Percentiles rank a stretch among this genome's conserved stretches.
These are phyloP conservation scores for Onthophagus sagittarius DNA, from an alignment of 2,888 invertebrate species.

Conservation along the genomic window DNA sequence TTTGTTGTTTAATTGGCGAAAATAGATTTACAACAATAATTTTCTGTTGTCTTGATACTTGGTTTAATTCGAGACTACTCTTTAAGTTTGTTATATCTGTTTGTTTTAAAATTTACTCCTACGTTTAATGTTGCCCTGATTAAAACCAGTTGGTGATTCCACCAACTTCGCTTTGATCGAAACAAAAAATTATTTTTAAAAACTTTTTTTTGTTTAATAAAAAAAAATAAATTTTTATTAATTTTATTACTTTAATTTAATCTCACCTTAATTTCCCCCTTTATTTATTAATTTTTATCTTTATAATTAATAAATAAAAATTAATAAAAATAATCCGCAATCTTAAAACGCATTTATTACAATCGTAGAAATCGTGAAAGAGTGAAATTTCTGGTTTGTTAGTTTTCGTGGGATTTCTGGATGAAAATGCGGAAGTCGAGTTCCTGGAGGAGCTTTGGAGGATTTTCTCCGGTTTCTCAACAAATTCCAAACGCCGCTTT, in stretches of 20 bases:
- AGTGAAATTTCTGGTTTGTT: neutral
- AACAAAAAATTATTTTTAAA: neutral
- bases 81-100: neutral
- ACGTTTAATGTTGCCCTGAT: neutral
- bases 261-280: no score
- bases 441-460: slow-evolving; percentile 15
- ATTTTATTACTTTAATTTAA: neutral
- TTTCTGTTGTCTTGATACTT: neutral
- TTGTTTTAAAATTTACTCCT: neutral
- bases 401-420: neutral
- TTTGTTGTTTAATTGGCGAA: no score
- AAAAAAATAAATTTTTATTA: neutral
- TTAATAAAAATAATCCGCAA: no score
- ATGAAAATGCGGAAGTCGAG: neutral
- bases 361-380: no score
- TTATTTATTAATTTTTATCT: no score
- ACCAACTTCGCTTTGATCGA: neutral
- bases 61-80: neutral
- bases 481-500: neutral
- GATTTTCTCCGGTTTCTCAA: slow-evolving; percentile 32
- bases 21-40: neutral
- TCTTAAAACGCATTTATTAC: no score
- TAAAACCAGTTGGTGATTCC: neutral
- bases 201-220: neutral
- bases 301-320: no score